Evolutionary conservation across 2,113 vertebrate species (phyloP).

Genomic region (Anguilla japonica): DNA sequence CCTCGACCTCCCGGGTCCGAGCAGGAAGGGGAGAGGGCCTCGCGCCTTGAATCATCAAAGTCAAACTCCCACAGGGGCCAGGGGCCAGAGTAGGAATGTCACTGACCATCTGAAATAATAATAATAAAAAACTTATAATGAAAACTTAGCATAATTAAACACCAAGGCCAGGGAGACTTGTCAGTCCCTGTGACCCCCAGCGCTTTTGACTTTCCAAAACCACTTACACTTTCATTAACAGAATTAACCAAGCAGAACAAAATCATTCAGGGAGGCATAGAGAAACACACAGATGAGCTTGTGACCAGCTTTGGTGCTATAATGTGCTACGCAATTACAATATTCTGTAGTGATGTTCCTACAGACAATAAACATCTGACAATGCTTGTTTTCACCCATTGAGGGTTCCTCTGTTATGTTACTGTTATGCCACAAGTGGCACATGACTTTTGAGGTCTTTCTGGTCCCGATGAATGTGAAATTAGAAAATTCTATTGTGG

Average conservation of each 20-base stretch:
- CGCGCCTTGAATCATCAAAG: not conserved
- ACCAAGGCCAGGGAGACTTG: conserved; percentile 62
- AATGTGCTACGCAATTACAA: conserved; percentile 52
- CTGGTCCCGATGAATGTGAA: not conserved
- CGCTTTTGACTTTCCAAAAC: conserved; percentile 66
- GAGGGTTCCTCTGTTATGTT: not conserved
- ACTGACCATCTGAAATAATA: not conserved
- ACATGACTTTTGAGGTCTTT: not conserved
- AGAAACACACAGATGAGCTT: conserved; percentile 61
- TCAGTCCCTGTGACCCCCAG: conserved; percentile 62
- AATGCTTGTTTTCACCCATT: not conserved
- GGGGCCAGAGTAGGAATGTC: not conserved
- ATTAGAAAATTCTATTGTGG: no score
- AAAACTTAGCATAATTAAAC: conserved; percentile 69
- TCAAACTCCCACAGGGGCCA: not conserved
- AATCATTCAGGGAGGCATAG: conserved; percentile 59
- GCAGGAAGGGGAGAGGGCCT: not conserved
- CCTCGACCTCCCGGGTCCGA: not conserved
- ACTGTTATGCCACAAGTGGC: not conserved
- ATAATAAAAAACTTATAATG: not conserved
- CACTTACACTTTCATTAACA: conserved; percentile 76
- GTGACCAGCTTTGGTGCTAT: conserved; percentile 47
- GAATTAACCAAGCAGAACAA: conserved; percentile 67
- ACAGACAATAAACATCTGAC: not conserved
- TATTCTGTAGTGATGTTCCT: not conserved